Evolutionary conservation across 1,140 invertebrate species (phyloP).

Genomic region (Trinorchestia longiramus): DNA sequence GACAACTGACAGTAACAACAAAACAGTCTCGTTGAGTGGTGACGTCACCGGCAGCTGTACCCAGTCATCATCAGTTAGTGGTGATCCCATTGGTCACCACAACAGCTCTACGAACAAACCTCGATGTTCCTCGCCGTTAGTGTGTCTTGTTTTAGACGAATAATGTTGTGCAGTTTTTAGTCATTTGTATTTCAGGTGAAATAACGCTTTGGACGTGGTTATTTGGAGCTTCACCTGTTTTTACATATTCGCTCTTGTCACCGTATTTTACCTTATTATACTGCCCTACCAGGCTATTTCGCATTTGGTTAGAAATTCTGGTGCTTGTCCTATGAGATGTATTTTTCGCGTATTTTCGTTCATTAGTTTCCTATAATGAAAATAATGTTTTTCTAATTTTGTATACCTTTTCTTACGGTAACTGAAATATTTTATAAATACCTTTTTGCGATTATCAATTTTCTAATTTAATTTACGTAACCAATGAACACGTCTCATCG

Average conservation of each 20-base stretch:
- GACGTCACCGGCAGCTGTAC: not conserved
- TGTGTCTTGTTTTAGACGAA: slow-evolving; percentile 45
- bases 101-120: slow-evolving; percentile 3
- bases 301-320: not conserved
- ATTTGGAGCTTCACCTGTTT: not conserved
- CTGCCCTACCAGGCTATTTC: not conserved
- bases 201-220: not conserved
- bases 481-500: too few relatives aligned
- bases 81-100: not conserved
- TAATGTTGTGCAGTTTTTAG: slow-evolving; percentile 21
- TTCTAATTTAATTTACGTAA: too few relatives aligned
- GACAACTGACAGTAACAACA: not conserved
- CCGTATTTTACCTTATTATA: not conserved
- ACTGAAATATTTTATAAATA: not conserved
- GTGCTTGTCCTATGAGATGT: not conserved
- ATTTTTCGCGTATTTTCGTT: not conserved
- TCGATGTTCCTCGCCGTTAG: slow-evolving; percentile 16
- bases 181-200: not conserved
- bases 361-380: not conserved
- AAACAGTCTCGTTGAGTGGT: not conserved
- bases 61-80: not conserved
- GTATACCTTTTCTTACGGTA: not conserved
- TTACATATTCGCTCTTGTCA: not conserved
- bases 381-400: not conserved
- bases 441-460: not conserved